phyloP scores from a whole-genome alignment of 35 echinoderm and acorn worm species.

The Lytechinus variegatus region DNA sequence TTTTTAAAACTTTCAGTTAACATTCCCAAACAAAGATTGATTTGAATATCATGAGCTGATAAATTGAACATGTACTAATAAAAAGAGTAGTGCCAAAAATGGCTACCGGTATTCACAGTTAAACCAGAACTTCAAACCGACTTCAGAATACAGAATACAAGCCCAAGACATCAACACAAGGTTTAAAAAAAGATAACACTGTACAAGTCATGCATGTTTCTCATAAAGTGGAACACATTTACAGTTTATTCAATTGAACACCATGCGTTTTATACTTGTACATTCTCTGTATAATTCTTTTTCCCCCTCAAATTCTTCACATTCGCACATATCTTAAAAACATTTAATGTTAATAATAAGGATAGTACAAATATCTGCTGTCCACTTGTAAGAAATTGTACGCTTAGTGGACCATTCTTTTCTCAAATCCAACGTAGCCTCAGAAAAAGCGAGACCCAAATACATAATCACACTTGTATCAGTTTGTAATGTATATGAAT shows the following conservation, averaged over 20 bases:
- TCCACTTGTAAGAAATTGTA: neutral
- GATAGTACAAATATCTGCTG: conserved; percentile 12
- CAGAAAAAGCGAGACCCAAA: neutral
- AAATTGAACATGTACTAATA: too few species aligned
- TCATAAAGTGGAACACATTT: conserved; percentile 42
- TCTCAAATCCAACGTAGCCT: neutral
- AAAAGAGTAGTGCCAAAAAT: too few species aligned
- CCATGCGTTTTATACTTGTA: conserved; percentile 28
- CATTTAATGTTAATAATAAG: neutral
- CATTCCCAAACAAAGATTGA: too few species aligned
- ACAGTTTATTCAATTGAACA: conserved; percentile 38
- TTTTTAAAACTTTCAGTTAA: too few species aligned
- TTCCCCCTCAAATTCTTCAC: neutral
- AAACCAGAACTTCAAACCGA: too few species aligned
- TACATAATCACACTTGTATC: neutral
- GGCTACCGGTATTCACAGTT: too few species aligned
- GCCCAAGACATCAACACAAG: neutral
- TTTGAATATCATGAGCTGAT: too few species aligned
- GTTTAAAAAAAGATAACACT: neutral
- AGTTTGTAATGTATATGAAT: neutral
- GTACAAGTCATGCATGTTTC: neutral
- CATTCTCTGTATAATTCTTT: conserved; percentile 29
- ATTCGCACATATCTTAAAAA: neutral
- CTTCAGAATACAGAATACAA: too few species aligned
- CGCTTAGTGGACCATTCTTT: neutral